Conservation (phyloP, 37 sponge, comb jelly and placozoan species). For the Ephydatia muelleri region DNA sequence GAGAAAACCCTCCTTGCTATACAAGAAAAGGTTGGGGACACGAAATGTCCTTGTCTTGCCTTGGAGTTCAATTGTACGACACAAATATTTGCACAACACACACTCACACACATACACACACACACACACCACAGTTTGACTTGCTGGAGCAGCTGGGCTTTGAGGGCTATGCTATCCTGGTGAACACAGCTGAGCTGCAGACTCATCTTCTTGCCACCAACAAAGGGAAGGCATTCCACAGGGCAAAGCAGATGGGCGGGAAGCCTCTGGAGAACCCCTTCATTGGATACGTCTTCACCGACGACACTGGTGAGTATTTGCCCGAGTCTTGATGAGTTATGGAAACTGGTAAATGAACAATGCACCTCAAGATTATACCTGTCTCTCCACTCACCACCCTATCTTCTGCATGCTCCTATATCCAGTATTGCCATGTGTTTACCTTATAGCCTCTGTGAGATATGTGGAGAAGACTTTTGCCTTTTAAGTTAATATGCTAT, state of each 20-base stretch:
- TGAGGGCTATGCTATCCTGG: conserved; percentile 80
- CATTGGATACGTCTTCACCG: conserved; percentile 86
- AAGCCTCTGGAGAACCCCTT: conserved; percentile 91
- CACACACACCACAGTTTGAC: conserved; percentile 57
- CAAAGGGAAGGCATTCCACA: conserved; percentile 79
- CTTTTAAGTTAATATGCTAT: too few relatives aligned
- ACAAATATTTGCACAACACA: too few relatives aligned
- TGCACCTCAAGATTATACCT: neutral
- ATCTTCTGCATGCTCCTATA: too few relatives aligned
- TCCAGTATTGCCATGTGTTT: too few relatives aligned
- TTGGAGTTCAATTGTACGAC: too few relatives aligned
- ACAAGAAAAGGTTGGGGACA: conserved; percentile 77
- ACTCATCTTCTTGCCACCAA: conserved; percentile 73
- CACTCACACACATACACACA: neutral
- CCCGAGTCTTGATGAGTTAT: neutral
- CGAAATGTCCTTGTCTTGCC: too few relatives aligned
- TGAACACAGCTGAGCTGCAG: conserved; percentile 81
- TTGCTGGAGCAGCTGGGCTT: conserved; percentile 85
- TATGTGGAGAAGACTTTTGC: too few relatives aligned
- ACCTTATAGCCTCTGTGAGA: too few relatives aligned
- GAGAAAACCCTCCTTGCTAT: conserved; percentile 59
- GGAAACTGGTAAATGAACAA: too few relatives aligned
- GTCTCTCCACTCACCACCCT: too few relatives aligned
- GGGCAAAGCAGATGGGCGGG: conserved; percentile 60
- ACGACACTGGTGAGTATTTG: conserved; percentile 40